Base-by-base conservation (phyloP, 2,888 invertebrate species). In the Ectobius pallidus region DNA sequence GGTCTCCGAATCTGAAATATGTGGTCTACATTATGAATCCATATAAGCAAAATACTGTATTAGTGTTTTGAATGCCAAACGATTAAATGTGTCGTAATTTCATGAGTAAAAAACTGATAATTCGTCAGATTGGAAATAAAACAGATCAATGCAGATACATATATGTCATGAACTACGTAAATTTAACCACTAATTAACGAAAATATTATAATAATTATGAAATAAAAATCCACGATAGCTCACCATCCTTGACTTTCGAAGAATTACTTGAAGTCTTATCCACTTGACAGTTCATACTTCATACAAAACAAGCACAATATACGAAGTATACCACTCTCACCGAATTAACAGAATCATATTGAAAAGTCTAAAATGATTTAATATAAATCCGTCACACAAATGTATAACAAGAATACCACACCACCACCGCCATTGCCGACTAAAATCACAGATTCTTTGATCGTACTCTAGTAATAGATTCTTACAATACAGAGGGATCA, bases 281-380 rank as follows among this genome's bases (percentile, higher is more conserved):
- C 75, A 79, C 76, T 75, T 79, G 79, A 77, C 78, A 80, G 77
- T 80, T 79, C 80, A 80, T 79, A 68, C 71, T 77, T 76, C 74
- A 74, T 79, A 72, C 80, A 80, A 80, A 78, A 81, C 77, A 76
- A 75, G 78, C 76, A 88, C 87, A 63, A 30, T 34, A 79, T 80
- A 81, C 73, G 63, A 78, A 78, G 81, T 80, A 80, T 84, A 83
- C 84, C 84, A 86, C 84, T 85, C 85, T 88, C 88, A 88, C 86
- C 87, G 87, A 86, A 82, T 82, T 83, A 85, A 85, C 86, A 86
- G 86, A 84, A 83, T 80, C 85, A 85, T 85, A 81, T 62, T 73
- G 70, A 25, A 69, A 61, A 75, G 34, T 73, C 49, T 55, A 73
- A 61, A 39, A 7, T 44, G 52, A 69, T 52, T n/a, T 46, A 69